Conservation (phyloP, 2,797 vertebrate species). For the Acanthurus leucopareius region DNA sequence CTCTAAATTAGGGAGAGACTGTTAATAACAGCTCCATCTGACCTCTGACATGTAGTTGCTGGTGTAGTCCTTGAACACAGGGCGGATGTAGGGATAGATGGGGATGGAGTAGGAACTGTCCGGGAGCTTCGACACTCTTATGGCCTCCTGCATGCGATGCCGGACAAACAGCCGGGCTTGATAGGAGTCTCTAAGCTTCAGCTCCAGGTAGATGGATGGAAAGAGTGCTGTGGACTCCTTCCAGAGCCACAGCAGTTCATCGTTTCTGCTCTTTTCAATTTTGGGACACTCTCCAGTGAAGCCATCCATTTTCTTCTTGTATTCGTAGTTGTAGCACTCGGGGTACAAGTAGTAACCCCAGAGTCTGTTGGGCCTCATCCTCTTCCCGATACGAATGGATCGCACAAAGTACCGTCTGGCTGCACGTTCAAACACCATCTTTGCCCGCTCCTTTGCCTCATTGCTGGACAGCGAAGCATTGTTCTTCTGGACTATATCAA, state of each 20-base stretch:
- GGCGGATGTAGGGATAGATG: constrained; percentile 86
- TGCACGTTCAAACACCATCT: constrained; percentile 82
- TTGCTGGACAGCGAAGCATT: constrained; percentile 59
- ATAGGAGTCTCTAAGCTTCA: constrained; percentile 68
- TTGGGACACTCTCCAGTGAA: constrained; percentile 85
- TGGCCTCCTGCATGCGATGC: constrained; percentile 86
- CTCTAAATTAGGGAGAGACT: neutral
- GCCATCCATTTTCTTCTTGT: constrained; percentile 72
- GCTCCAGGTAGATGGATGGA: constrained; percentile 88
- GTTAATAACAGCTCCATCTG: too few species aligned
- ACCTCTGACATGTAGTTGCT: constrained; percentile 86
- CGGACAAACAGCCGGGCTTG: constrained; percentile 83
- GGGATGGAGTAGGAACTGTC: constrained; percentile 79
- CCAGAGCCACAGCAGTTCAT: constrained; percentile 89
- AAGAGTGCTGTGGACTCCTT: constrained; percentile 87
- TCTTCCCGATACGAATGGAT: constrained; percentile 85
- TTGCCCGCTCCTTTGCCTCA: constrained; percentile 68
- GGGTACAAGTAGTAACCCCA: constrained; percentile 93
- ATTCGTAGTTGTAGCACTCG: constrained; percentile 90
- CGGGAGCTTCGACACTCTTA: constrained; percentile 81
- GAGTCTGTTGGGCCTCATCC: constrained; percentile 81
- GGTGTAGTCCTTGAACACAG: constrained; percentile 85
- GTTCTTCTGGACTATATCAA: constrained; percentile 76
- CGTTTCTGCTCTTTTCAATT: constrained; percentile 85
- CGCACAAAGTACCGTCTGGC: constrained; percentile 83